Base-by-base conservation (phyloP, 2,113 vertebrate species). In the Nymphicus hollandicus region DNA sequence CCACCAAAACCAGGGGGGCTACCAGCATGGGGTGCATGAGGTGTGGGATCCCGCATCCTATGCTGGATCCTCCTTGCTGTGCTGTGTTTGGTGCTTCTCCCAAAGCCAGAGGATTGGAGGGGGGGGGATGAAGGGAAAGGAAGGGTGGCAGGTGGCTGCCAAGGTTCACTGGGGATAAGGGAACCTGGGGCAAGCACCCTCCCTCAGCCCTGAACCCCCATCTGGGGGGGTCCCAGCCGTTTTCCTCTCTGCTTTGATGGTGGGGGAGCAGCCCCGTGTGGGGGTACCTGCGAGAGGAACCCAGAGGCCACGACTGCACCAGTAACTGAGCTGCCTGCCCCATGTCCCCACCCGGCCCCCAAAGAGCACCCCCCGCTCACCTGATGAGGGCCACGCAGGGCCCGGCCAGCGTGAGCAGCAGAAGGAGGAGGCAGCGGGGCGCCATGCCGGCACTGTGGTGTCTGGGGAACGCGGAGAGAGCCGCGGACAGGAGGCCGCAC, bases 361-460 rank as follows among this genome's bases (percentile, higher is more conserved):
- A 11, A 37, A 3, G 10, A 33, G 5, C 2, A 22, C 35, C 77
- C 28, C 22, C 2, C 5, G 33, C 96, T 95, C 91, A 97, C 97
- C 96, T 96, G 84, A 97, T 89, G 68, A 97, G 90, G 49, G 95
- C 71, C 15, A 93, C 68, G 69, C 74, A 81, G n/a, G 74, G 70
- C 43, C 85, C 90, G 3, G 70, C 71, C 29, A 95, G 37, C 28
- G 74, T 49, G 46, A 94, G 43, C 28, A 91, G 61, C 4, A 95
- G 24, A 2, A 92, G 49, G 4, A 79, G 14, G 6, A 86, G 82
- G 82, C 92, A 39, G 79, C 77, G 95, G 58, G 63, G 72, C 9
- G 55, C 80, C 96, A 96, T 96, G 47, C 87, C 90, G 66, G 81
- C 71, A 47, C 66, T 50, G 41, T 9, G 7, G 81, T 4, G 41